Evolutionary conservation across 2,797 vertebrate species (phyloP).

Genomic region (Florisuga fusca): DNA sequence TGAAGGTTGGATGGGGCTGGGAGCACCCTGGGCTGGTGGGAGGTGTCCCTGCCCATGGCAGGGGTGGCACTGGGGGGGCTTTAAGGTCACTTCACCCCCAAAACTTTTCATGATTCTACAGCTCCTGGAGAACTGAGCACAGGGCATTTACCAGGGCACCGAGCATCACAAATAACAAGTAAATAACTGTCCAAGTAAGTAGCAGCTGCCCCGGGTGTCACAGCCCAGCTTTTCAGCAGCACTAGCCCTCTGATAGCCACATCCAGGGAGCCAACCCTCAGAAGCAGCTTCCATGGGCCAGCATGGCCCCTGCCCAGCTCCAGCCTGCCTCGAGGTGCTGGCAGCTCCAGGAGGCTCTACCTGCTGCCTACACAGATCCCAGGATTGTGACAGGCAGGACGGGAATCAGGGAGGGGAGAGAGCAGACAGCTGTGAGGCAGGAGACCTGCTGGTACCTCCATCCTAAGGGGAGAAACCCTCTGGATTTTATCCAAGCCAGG

Average conservation of each 20-base stretch:
- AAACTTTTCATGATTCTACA: not conserved
- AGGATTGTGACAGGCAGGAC: not conserved
- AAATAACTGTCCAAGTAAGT: accelerated
- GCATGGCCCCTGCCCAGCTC: not conserved
- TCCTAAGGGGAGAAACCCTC: not conserved
- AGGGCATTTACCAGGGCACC: accelerated
- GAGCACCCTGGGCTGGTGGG: too few relatives aligned
- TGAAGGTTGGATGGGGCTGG: too few relatives aligned
- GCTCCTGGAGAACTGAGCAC: accelerated
- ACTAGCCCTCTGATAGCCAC: accelerated
- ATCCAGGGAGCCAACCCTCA: accelerated
- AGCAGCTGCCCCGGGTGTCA: not conserved
- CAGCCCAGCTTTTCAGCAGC: not conserved
- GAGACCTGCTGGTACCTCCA: not conserved
- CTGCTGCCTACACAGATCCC: not conserved
- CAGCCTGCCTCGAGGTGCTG: not conserved
- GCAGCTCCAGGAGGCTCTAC: not conserved
- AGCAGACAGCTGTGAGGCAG: not conserved
- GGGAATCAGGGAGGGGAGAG: not conserved
- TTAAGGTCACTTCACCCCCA: too few relatives aligned
- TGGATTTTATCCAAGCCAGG: not conserved
- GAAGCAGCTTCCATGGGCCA: not conserved
- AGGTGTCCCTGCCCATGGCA: too few relatives aligned
- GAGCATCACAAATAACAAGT: not conserved
- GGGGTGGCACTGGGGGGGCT: too few relatives aligned